Evolutionary conservation across 1,140 invertebrate genomes (phyloP).

Genomic region (Oryctes rhinoceros): DNA sequence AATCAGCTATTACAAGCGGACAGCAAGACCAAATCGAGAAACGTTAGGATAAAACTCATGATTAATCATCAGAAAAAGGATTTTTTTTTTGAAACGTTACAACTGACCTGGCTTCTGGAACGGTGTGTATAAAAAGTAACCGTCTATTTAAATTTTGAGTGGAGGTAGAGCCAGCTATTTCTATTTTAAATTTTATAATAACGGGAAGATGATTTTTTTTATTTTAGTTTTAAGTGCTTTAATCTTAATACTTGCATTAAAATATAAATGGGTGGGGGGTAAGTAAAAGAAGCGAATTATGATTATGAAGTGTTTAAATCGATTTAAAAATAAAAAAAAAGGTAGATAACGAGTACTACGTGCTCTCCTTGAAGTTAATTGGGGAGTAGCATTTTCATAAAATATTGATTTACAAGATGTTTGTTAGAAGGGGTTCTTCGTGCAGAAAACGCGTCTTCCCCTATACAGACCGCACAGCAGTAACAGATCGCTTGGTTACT

Average conservation of each 20-base stretch:
- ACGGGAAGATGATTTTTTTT: constrained; percentile 1
- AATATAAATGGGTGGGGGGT: no score
- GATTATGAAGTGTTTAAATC: no score
- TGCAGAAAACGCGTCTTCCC: not conserved
- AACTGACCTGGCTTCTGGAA: not conserved
- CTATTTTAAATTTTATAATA: constrained; percentile 5
- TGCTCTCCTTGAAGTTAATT: not conserved
- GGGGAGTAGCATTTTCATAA: not conserved
- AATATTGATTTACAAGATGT: not conserved
- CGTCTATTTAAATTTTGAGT: constrained; percentile 19
- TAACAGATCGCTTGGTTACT: not conserved
- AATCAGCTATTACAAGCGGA: not conserved
- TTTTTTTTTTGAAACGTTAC: constrained; percentile 5
- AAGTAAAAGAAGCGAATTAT: no score
- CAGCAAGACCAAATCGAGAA: not conserved
- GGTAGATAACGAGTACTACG: no score
- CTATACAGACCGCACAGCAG: not conserved
- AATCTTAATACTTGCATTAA: no score
- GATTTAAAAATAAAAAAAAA: no score
- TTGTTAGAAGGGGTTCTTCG: not conserved
- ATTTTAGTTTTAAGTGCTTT: not conserved
- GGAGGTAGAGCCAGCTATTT: constrained; percentile 17
- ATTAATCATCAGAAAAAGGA: constrained; percentile 1
- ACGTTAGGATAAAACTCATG: not conserved
- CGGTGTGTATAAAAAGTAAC: not conserved